phyloP scores from a whole-genome alignment of 2,113 vertebrate species.

The Caranx melampygus region DNA sequence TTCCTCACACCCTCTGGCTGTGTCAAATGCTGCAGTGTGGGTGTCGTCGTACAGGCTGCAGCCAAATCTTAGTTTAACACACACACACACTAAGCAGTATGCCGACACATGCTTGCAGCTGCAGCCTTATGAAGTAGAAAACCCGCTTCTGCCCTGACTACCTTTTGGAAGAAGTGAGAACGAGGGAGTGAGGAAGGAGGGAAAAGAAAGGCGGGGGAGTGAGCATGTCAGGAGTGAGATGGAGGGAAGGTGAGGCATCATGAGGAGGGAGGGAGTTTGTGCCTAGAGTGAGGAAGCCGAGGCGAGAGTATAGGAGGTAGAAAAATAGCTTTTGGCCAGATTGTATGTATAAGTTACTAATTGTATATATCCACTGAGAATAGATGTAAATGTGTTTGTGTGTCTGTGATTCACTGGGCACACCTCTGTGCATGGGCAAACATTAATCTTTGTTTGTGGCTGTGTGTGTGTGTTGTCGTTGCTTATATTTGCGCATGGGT shows the following conservation, averaged over 20 bases:
- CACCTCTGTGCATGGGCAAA: neutral
- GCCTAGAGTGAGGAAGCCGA: constrained; percentile 2
- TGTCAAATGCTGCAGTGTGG: constrained; percentile 69
- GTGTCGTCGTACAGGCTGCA: constrained; percentile 50
- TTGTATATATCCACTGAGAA: constrained; percentile 4
- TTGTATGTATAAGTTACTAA: constrained; percentile 29
- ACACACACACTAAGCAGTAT: neutral
- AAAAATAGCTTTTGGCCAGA: constrained; percentile 27
- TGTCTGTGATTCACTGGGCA: constrained; percentile 8
- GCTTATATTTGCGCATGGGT: neutral
- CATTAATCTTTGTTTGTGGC: constrained; percentile 6
- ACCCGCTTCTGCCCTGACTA: constrained; percentile 48
- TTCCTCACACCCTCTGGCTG: constrained; percentile 45
- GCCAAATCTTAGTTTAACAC: constrained; percentile 38
- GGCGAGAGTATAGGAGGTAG: neutral
- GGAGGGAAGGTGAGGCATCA: neutral
- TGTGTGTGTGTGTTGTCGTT: neutral
- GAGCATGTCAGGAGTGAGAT: neutral
- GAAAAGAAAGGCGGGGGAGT: neutral
- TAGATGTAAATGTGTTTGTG: constrained; percentile 1
- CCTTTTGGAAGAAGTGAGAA: constrained; percentile 36
- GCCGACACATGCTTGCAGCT: constrained; percentile 29
- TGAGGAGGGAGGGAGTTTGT: neutral
- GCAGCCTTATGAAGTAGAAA: constrained; percentile 49
- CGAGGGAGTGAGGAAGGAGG: neutral